These are phyloP conservation scores for Urocynchramus pylzowi DNA, from an alignment of 2,113 vertebrate genomes.

Conservation along the genomic window DNA sequence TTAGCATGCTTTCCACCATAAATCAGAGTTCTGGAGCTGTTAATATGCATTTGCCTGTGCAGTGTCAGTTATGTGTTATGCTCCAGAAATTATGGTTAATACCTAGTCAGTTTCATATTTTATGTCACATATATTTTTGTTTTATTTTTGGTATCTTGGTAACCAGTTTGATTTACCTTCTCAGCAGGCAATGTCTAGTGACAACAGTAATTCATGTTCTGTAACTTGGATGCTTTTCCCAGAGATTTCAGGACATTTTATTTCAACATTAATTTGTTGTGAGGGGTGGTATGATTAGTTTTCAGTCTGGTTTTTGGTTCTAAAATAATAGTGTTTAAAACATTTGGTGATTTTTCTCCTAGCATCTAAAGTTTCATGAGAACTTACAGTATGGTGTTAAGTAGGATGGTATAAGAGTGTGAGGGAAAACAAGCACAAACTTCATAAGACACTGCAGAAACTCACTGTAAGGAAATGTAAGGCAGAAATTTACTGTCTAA, in stretches of 20 bases:
- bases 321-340: neutral
- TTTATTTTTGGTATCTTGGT: neutral
- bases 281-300: neutral
- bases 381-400: neutral
- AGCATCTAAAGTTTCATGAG: neutral
- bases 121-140: neutral
- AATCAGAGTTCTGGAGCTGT: neutral
- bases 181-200: neutral
- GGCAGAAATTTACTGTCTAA: neutral
- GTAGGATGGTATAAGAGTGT: neutral
- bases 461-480: neutral
- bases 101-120: neutral
- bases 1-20: neutral
- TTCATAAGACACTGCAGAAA: neutral
- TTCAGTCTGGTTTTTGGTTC: neutral
- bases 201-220: neutral
- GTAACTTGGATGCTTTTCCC: neutral
- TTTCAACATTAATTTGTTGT: neutral
- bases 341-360: neutral
- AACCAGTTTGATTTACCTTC: neutral
- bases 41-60: neutral
- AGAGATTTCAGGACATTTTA: neutral
- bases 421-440: neutral
- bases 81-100: neutral
- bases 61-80: neutral